These are phyloP conservation scores for Pseudanteris insignis DNA, from an alignment of 2,888 invertebrate genomes.

Conservation along the genomic window DNA sequence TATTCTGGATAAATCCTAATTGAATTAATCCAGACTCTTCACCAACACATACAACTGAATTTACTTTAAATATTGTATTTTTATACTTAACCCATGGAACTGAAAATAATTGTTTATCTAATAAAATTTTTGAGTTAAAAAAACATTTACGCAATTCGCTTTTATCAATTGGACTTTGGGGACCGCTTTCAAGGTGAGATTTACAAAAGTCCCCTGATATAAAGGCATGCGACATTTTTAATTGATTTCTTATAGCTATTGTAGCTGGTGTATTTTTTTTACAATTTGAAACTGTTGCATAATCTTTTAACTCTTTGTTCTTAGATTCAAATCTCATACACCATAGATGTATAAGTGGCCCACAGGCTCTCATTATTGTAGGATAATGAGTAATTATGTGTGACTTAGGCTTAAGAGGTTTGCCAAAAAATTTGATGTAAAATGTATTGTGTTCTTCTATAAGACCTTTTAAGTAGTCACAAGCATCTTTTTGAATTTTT, in stretches of 20 bases:
- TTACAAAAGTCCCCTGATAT: too few species aligned
- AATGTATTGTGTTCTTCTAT: constrained; percentile 29
- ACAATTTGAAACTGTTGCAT: constrained; percentile 5
- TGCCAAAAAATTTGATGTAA: constrained; percentile 14
- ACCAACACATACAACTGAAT: too few species aligned
- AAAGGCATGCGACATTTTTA: neutral
- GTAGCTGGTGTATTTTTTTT: constrained; percentile 8
- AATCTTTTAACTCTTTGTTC: constrained; percentile 4
- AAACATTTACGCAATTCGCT: too few species aligned
- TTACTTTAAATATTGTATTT: too few species aligned
- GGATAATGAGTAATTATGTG: constrained; percentile 25
- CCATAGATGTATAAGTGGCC: constrained; percentile 17
- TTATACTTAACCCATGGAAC: too few species aligned
- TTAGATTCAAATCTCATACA: constrained; percentile 31
- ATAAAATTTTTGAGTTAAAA: too few species aligned
- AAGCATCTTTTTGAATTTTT: constrained; percentile 9
- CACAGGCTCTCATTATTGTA: constrained; percentile 9
- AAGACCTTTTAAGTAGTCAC: constrained; percentile 16
- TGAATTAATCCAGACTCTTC: too few species aligned
- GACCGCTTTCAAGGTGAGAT: too few species aligned
- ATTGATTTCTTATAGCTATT: constrained; percentile 7
- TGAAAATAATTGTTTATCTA: too few species aligned
- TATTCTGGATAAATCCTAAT: too few species aligned
- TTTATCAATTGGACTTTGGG: too few species aligned
- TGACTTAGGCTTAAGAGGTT: constrained; percentile 20